A percentile compares a stretch with the other conserved stretches of the same genome.
phyloP scores from a whole-genome alignment of 2,888 invertebrate species.

The Archips xylosteana region DNA sequence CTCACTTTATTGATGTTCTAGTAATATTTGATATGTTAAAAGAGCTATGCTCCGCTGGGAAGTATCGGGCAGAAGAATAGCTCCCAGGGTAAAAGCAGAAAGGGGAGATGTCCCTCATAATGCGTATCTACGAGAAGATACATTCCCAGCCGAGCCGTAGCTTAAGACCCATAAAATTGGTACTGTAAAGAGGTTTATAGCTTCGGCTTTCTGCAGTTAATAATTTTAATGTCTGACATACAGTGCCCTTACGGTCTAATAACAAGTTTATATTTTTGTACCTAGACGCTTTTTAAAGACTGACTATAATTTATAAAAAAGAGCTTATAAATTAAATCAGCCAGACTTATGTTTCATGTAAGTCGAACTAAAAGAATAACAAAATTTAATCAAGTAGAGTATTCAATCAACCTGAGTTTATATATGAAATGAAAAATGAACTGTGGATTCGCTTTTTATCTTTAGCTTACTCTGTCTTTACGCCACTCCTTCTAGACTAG shows the following conservation, averaged over 20 bases:
- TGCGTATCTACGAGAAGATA: constrained; percentile 43
- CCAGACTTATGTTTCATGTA: background rate
- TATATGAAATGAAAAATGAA: constrained; percentile 7
- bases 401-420: constrained; percentile 10
- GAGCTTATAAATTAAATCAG: constrained; percentile 7
- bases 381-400: constrained; percentile 15
- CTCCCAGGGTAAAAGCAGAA: constrained; percentile 65
- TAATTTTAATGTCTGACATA: constrained; percentile 25
- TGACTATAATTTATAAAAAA: background rate
- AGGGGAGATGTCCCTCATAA: constrained; percentile 49
- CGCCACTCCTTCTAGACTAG: background rate
- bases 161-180: constrained; percentile 39
- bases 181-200: constrained; percentile 31
- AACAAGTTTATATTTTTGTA: background rate
- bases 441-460: background rate
- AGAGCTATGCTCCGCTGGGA: constrained; percentile 66
- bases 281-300: background rate
- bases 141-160: constrained; percentile 42
- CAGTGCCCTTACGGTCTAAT: constrained; percentile 8
- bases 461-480: constrained; percentile 3
- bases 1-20: constrained; percentile 53
- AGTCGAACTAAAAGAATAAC: background rate
- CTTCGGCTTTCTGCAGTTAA: constrained; percentile 39
- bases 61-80: constrained; percentile 62
- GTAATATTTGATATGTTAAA: constrained; percentile 45